Conservation (phyloP, 2,888 invertebrate species). For the Dexiosoma caninum region DNA sequence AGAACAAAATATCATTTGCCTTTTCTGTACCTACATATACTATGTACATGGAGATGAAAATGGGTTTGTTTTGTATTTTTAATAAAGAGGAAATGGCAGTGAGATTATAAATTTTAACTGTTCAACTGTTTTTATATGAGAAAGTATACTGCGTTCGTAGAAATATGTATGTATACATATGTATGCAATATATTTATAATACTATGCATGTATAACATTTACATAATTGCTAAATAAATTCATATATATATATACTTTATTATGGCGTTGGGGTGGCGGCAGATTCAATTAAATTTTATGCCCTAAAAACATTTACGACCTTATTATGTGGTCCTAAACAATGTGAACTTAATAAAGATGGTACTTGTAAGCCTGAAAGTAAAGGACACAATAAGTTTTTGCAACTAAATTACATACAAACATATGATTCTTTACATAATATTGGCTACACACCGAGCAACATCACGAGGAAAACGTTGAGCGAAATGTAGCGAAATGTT, state of each 20-base stretch:
- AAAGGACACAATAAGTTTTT: not conserved
- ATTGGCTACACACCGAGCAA: not conserved
- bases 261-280: constrained; percentile 45
- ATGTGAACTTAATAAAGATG: constrained; percentile 45
- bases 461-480: no score
- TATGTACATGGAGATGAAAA: not conserved
- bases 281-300: constrained; percentile 59
- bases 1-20: no score
- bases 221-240: constrained; percentile 50
- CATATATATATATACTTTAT: no score
- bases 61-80: not conserved
- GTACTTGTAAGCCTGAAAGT: not conserved
- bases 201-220: constrained; percentile 23
- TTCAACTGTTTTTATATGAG: not conserved
- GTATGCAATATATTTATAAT: no score
- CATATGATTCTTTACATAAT: no score
- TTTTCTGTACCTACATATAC: not conserved
- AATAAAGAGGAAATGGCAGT: not conserved
- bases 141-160: not conserved
- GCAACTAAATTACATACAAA: not conserved
- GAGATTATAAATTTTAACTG: not conserved
- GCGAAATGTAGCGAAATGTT: no score
- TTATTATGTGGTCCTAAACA: constrained; percentile 39
- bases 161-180: not conserved
- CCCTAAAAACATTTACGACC: constrained; percentile 53